Evolutionary conservation across 1,140 invertebrate genomes (phyloP), one percentile per base, ranked within the genome.

Genomic region (Drosophila setifemur): DNA sequence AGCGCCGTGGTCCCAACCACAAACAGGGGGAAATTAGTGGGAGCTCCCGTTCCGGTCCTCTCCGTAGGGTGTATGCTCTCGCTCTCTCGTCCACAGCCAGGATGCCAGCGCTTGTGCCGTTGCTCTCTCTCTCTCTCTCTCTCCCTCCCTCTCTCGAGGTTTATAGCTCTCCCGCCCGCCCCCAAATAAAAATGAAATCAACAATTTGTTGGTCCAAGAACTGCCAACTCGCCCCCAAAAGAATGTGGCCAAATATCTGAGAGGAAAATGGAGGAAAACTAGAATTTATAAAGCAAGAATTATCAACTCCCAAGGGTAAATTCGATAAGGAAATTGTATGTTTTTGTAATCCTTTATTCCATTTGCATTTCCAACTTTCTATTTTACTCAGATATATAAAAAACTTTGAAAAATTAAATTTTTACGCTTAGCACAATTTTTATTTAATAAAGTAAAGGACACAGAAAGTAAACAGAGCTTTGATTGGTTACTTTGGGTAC

Each of bases 1-100:
- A 57, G 55, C 55, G 25, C 21, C 66, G 67, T 42, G 43, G 66
- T 54, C 75, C 77, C 75, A 66, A 67, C 60, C 53, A 83, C 63
- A 82, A 82, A 52, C 75, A 29, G 63, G 68, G 77, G 78, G 81
- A 82, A 76, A 82, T 83, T 40, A 57, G 43, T 39, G 35, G 66
- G 21, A 54, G 42, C 63, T 31, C 35, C 33, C 40, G 28, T 23
- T 55, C 12, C 21, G 48, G 3, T 29, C 29, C 40, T 25, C 42
- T 18, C 16, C 8, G n/a, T 0, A 35, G 33, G 33, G 11, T 16
- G 11, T 16, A 19, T 3, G 2, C 19, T 25, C 28, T 9, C 18
- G 31, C 11, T 8, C 44, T 52, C 40, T 57, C 45, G 25, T 35
- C 21, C 49, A 67, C 45, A 29, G 43, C 21, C 49, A 67, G 61